Evolutionary conservation across 2,113 vertebrate species (phyloP).

Genomic region (Lathamus discolor): DNA sequence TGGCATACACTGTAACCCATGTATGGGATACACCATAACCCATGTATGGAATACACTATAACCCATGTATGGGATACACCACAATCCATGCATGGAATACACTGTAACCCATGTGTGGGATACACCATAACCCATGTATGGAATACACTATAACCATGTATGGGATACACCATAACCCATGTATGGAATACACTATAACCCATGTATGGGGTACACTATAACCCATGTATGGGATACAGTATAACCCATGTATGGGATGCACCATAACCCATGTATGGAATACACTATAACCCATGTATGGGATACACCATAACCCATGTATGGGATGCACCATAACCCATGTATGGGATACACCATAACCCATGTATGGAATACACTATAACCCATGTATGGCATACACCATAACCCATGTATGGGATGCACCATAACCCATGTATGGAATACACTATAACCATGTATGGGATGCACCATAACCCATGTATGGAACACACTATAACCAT

Average conservation of each 20-base stretch:
- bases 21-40: no score
- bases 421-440: background rate
- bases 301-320: background rate
- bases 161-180: background rate
- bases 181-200: background rate
- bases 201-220: background rate
- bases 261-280: background rate
- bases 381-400: no score
- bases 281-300: background rate
- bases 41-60: background rate
- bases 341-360: background rate
- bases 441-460: background rate
- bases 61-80: background rate
- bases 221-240: no score
- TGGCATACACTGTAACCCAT: background rate
- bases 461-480: background rate
- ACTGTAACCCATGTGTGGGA: background rate
- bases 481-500: background rate
- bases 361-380: no score
- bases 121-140: background rate
- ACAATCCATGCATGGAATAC: background rate
- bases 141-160: background rate
- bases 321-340: background rate
- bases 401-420: no score
- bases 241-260: background rate